Evolutionary conservation across 2,888 invertebrate genomes (phyloP).

Genomic region (Tanaodytes sp.): DNA sequence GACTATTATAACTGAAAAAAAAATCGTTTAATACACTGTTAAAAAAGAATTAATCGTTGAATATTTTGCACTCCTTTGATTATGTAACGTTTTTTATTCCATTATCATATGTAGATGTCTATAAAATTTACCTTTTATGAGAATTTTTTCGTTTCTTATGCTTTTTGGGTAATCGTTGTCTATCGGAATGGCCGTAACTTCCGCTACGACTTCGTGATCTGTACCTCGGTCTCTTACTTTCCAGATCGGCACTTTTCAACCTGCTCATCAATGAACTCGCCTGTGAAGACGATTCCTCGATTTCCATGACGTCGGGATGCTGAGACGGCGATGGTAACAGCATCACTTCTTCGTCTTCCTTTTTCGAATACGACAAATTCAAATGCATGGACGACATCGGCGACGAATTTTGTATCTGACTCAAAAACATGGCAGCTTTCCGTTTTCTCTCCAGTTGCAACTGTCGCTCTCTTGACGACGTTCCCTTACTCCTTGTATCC

Average conservation of each 20-base stretch:
- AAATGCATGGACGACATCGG: slow-evolving; percentile 53
- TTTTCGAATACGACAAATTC: slow-evolving; percentile 26
- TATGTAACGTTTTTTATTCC: no score
- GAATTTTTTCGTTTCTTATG: slow-evolving; percentile 74
- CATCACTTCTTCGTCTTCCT: slow-evolving; percentile 65
- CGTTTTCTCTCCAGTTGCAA: slow-evolving; percentile 84
- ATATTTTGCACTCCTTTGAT: no score
- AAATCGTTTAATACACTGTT: no score
- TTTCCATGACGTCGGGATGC: slow-evolving; percentile 48
- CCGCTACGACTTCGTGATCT: slow-evolving; percentile 67
- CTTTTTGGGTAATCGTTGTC: slow-evolving; percentile 69
- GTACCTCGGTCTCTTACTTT: slow-evolving; percentile 64
- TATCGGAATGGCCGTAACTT: slow-evolving; percentile 63
- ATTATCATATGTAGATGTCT: slow-evolving; percentile 64
- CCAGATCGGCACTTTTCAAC: slow-evolving; percentile 65
- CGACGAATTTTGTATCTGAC: slow-evolving; percentile 72
- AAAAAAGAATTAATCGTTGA: no score
- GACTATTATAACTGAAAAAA: no score
- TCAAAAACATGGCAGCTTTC: slow-evolving; percentile 87
- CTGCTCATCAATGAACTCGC: slow-evolving; percentile 67
- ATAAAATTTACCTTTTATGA: slow-evolving; percentile 72
- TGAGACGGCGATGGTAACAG: slow-evolving; percentile 66
- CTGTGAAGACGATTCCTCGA: slow-evolving; percentile 56
- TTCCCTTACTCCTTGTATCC: slow-evolving; percentile 72
- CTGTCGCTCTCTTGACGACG: slow-evolving; percentile 73